Evolutionary conservation across 2,113 vertebrate genomes (phyloP), one percentile per base, ranked within the genome.

Genomic region (Phalacrocorax carbo): DNA sequence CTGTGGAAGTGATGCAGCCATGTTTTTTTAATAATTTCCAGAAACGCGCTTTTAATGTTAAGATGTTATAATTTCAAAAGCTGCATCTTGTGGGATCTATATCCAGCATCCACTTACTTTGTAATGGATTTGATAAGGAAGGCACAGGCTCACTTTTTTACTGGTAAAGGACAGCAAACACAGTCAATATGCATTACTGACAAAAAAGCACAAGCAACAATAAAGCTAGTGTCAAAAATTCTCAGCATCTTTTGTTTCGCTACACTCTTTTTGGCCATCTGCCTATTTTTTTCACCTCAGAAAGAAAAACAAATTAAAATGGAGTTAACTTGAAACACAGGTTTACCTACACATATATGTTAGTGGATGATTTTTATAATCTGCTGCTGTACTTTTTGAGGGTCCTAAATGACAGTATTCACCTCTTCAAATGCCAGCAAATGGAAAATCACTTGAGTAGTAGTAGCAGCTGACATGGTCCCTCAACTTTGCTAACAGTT

Each of bases 391-490:
- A 93, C 86, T 98, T 96, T 94, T 75, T 94, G 90, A 94, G 93
- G 94, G 92, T 95, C 83, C 94, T 75, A 84, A 82, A 86, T 93
- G 44, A 96, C 70, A 85, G 68, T 69, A 34, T 84, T 79, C 85
- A 78, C 86, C 93, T 95, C 91, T 62, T 86, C 75, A 95, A 98
- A 97, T 97, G 97, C 91, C 97, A 98, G 97, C 97, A 95, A 77
- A 88, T 93, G 91, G 93, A 96, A 93, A 89, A 87, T 94, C 73
- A 84, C 60, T 93, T 72, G 60, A 94, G 65, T 72, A 95, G 90
- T 86, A 93, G 54, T 88, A 97, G 95, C 86, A 94, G 96, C 96
- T 94, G 97, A 96, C 97, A 97, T 98, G 98, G 98, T 98, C 98
- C 98, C 97, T 97, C 97, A 79, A 92, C 66, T 87, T 84, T 58